Evolutionary conservation across 2,888 invertebrate genomes (phyloP).

Genomic region (Xiphydria camelus): DNA sequence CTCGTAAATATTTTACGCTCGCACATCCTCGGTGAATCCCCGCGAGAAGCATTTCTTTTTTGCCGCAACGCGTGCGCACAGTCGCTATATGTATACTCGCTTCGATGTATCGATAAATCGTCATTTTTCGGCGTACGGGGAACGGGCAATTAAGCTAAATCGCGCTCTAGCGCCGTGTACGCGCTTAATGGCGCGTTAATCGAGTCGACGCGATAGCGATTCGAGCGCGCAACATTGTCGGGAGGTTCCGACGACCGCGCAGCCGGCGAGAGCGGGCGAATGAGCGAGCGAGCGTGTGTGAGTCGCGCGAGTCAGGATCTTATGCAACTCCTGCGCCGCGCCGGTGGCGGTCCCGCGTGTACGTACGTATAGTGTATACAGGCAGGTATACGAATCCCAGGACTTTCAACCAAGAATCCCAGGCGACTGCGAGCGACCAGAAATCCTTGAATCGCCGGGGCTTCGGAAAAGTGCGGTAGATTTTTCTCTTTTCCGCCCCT

Average conservation of each 20-base stretch:
- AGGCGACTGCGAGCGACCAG: not conserved
- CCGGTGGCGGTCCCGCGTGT: constrained; percentile 20
- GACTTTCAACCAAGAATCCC: constrained; percentile 22
- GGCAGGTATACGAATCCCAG: constrained; percentile 19
- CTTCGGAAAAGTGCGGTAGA: not conserved
- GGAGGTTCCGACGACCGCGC: constrained; percentile 36
- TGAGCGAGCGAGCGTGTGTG: constrained; percentile 14
- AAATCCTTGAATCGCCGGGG: not conserved
- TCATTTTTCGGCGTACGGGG: too few species aligned
- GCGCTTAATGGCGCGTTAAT: too few species aligned
- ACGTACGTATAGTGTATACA: constrained; percentile 8
- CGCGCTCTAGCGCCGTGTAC: too few species aligned
- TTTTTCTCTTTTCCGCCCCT: too few species aligned
- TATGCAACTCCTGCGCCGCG: constrained; percentile 29
- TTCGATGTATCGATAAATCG: too few species aligned
- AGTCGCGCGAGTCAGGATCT: constrained; percentile 30
- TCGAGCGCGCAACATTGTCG: constrained; percentile 36
- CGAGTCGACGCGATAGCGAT: too few species aligned
- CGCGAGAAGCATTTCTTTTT: too few species aligned
- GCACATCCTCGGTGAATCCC: too few species aligned
- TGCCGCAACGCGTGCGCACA: too few species aligned
- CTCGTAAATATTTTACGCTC: too few species aligned
- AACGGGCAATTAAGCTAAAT: too few species aligned
- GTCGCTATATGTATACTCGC: too few species aligned
- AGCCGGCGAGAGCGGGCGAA: constrained; percentile 27